Conservation (phyloP, 2,888 invertebrate species). For the Diarsia rubi region DNA sequence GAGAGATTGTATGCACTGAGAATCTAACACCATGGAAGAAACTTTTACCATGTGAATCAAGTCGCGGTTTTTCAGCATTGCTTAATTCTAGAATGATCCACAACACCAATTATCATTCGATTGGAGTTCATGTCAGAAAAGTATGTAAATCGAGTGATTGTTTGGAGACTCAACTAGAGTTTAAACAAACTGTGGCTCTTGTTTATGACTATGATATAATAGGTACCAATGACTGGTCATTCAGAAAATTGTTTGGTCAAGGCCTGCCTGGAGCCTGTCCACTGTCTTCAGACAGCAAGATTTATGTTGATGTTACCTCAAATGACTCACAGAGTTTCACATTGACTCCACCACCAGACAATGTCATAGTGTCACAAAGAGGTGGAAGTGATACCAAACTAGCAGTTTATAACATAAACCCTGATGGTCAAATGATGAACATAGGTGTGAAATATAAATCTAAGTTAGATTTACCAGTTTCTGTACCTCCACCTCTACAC, state of each 20-base stretch:
- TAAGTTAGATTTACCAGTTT: conserved; percentile 87
- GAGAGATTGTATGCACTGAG: conserved; percentile 99
- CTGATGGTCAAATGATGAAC: conserved; percentile 92
- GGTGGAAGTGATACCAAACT: conserved; percentile 93
- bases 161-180: conserved; percentile 93
- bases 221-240: conserved; percentile 95
- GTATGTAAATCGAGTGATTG: conserved; percentile 93
- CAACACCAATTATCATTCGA: conserved; percentile 97
- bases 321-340: conserved; percentile 92
- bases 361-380: conserved; percentile 91
- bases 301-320: conserved; percentile 95
- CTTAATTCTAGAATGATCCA: conserved; percentile 97
- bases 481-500: conserved; percentile 92
- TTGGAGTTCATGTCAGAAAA: conserved; percentile 96
- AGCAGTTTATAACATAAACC: conserved; percentile 93
- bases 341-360: conserved; percentile 92
- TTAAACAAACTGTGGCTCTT: conserved; percentile 96
- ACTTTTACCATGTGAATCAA: conserved; percentile 98
- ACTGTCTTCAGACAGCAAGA: conserved; percentile 94
- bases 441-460: conserved; percentile 92
- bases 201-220: conserved; percentile 95
- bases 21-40: conserved; percentile 99
- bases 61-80: conserved; percentile 96
- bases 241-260: conserved; percentile 96
- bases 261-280: conserved; percentile 96